Percentiles rank a stretch among this genome's conserved stretches.
Conservation (phyloP, 1,140 invertebrate genomes). For the Eumaeus atala region DNA sequence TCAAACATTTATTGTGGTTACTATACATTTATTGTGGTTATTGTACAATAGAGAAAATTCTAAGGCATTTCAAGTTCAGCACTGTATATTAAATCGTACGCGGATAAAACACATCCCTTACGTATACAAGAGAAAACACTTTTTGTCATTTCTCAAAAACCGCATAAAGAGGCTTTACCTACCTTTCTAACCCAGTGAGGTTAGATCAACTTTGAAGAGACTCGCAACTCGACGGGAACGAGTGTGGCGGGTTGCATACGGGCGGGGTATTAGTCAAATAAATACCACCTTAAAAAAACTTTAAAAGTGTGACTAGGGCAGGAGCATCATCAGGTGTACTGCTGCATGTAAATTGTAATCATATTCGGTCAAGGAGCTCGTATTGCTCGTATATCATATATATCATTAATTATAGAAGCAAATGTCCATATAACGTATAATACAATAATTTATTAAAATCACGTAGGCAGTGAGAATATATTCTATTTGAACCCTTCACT, state of each 20-base stretch:
- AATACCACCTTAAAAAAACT: not conserved
- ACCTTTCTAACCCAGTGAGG: conserved; percentile 31
- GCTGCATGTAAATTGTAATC: conserved; percentile 1
- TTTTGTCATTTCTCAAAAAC: conserved; percentile 21
- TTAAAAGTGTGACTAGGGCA: conserved; percentile 3
- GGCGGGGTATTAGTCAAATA: not conserved
- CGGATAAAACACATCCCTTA: conserved; percentile 14
- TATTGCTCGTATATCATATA: no score
- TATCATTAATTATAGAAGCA: no score
- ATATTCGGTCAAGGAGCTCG: no score
- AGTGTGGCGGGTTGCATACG: conserved; percentile 1
- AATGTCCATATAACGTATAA: no score
- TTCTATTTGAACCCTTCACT: no score
- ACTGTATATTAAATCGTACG: conserved; percentile 10
- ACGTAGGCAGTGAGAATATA: no score
- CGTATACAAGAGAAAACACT: not conserved
- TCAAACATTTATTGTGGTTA: conserved; percentile 15
- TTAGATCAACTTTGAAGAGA: conserved; percentile 28
- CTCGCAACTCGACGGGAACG: conserved; percentile 17
- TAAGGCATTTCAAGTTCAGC: conserved; percentile 18
- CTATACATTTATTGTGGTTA: no score
- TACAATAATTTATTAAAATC: no score
- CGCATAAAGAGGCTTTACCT: conserved; percentile 26
- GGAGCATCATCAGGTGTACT: not conserved
- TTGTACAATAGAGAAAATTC: conserved; percentile 19